Conservation (phyloP, 2,888 invertebrate genomes). For the Mythimna lalbum region DNA sequence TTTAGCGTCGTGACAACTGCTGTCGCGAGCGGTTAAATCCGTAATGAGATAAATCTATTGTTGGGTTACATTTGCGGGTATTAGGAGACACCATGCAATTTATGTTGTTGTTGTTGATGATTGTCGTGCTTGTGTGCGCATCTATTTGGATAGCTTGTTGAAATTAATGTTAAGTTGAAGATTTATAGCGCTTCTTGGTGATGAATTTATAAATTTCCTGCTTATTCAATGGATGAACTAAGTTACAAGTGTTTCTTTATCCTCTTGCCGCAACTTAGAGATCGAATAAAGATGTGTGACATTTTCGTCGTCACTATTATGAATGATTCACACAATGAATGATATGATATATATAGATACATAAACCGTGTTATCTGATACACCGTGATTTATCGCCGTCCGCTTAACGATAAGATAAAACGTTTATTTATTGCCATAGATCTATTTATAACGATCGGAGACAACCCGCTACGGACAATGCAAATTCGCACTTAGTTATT, state of each 20-base stretch:
- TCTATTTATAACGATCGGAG: conserved; percentile 79
- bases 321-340: conserved; percentile 66
- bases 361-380: conserved; percentile 75
- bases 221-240: not conserved
- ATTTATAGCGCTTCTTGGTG: conserved; percentile 24
- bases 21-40: conserved; percentile 77
- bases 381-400: conserved; percentile 78
- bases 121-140: conserved; percentile 25
- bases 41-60: conserved; percentile 77
- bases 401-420: conserved; percentile 79
- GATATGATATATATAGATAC: conserved; percentile 68
- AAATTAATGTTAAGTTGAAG: conserved; percentile 24
- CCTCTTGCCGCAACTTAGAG: not conserved
- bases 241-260: not conserved
- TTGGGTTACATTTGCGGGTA: conserved; percentile 56
- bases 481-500: conserved; percentile 80
- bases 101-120: conserved; percentile 49
- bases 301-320: conserved; percentile 37
- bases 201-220: conserved; percentile 1
- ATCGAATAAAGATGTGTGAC: not conserved
- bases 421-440: conserved; percentile 79
- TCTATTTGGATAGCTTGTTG: conserved; percentile 25
- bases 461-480: conserved; percentile 77
- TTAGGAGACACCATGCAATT: conserved; percentile 50
- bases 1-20: conserved; percentile 75